phyloP scores from a whole-genome alignment of 2,113 vertebrate genomes.

The Gila orcuttii region DNA sequence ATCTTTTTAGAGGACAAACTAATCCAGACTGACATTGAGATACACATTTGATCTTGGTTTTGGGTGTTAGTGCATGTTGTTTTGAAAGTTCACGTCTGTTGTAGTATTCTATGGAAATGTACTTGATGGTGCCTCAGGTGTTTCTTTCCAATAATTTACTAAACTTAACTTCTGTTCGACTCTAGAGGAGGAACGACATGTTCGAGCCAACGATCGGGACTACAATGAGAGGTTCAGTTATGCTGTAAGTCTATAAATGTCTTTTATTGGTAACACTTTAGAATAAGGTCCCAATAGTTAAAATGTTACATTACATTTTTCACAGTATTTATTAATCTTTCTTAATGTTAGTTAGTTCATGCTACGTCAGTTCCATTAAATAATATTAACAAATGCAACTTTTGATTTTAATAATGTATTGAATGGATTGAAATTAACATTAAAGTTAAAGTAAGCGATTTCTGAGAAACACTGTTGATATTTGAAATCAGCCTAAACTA shows the following conservation, averaged over 20 bases:
- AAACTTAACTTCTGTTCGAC: conserved; percentile 28
- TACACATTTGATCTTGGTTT: neutral
- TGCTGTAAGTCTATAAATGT: conserved; percentile 75
- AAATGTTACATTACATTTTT: too few relatives aligned
- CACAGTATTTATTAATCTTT: too few relatives aligned
- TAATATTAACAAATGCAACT: too few relatives aligned
- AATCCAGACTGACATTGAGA: neutral
- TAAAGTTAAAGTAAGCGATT: too few relatives aligned
- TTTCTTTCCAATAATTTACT: neutral
- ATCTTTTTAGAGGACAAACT: neutral
- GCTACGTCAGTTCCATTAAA: too few relatives aligned
- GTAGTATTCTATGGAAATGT: neutral
- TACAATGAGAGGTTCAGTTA: conserved; percentile 86
- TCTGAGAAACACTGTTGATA: too few relatives aligned
- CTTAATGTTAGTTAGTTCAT: too few relatives aligned
- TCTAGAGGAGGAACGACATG: conserved; percentile 83
- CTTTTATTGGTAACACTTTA: neutral
- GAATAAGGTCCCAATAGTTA: too few relatives aligned
- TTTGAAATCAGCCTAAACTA: too few relatives aligned
- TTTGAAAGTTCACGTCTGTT: neutral
- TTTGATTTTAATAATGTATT: too few relatives aligned
- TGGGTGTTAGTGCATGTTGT: neutral
- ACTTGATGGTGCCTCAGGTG: neutral
- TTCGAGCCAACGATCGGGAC: conserved; percentile 84
- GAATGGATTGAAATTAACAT: too few relatives aligned